These are phyloP conservation scores for Panagrolaimus sp. DNA, from an alignment of 1,140 invertebrate species.

Conservation along the genomic window DNA sequence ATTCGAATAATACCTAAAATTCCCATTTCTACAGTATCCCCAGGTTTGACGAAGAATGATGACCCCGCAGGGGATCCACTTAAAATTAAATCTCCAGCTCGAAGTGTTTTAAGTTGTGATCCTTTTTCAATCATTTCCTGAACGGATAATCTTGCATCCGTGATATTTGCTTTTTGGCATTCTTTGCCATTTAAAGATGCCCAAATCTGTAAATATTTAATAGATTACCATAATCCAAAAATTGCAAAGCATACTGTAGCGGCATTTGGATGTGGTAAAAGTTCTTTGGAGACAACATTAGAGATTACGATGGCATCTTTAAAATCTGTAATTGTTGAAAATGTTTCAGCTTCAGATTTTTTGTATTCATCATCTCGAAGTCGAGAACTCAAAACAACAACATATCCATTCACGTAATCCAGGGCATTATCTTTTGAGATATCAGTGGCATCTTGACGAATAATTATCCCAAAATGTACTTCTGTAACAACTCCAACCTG, in stretches of 20 bases:
- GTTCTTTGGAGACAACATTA: neutral
- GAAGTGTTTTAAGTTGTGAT: constrained; percentile 14
- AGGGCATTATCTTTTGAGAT: constrained; percentile 4
- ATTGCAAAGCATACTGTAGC: constrained; percentile 13
- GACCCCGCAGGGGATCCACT: constrained; percentile 16
- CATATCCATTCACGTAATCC: constrained; percentile 14
- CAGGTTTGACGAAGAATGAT: constrained; percentile 1
- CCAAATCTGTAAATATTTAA: constrained; percentile 17
- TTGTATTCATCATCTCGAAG: constrained; percentile 4
- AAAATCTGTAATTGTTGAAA: neutral
- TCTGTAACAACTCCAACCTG: constrained; percentile 20
- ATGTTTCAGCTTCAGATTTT: neutral
- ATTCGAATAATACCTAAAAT: constrained; percentile 17
- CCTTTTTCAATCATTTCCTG: constrained; percentile 20
- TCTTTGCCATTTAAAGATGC: constrained; percentile 20
- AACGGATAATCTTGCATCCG: neutral
- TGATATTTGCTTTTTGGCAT: constrained; percentile 8
- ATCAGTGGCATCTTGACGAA: constrained; percentile 21
- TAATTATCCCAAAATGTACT: constrained; percentile 17
- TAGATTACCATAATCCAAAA: neutral
- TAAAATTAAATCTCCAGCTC: constrained; percentile 12
- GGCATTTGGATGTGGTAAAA: neutral
- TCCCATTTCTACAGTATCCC: constrained; percentile 23
- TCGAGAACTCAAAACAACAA: constrained; percentile 17
- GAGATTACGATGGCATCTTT: neutral